Conservation (phyloP, 2,888 invertebrate genomes). For the Horisme vitalbata region DNA sequence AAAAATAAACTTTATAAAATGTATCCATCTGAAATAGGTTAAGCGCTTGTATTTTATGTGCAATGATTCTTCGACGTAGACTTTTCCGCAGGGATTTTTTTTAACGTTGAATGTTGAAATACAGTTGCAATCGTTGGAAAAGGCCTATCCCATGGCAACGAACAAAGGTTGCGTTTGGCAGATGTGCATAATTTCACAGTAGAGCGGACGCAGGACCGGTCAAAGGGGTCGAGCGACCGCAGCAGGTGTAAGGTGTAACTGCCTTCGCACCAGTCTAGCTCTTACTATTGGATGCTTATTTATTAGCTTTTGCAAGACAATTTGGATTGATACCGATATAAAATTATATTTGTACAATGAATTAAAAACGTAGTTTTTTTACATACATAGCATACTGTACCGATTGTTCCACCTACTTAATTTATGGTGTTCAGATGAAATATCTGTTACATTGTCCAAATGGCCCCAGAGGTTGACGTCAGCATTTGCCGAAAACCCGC, state of each 20-base stretch:
- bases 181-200: constrained; percentile 77
- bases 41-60: constrained; percentile 17
- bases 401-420: constrained; percentile 19
- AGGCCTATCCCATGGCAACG: constrained; percentile 24
- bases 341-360: too few species aligned
- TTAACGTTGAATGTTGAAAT: constrained; percentile 17
- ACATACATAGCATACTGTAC: background rate
- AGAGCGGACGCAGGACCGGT: constrained; percentile 66
- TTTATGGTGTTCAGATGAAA: constrained; percentile 28
- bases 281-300: background rate
- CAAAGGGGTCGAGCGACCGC: constrained; percentile 61
- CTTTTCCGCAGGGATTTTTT: constrained; percentile 1
- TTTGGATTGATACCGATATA: background rate
- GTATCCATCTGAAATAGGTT: constrained; percentile 18
- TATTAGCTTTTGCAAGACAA: background rate
- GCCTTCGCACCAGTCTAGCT: constrained; percentile 13
- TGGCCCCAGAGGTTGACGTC: constrained; percentile 64
- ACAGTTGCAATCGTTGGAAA: constrained; percentile 10
- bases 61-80: constrained; percentile 4
- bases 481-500: constrained; percentile 64
- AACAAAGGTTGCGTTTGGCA: constrained; percentile 46
- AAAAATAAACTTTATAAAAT: constrained; percentile 18
- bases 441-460: constrained; percentile 60
- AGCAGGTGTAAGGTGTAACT: constrained; percentile 75
- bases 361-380: too few species aligned